Percentiles rank a stretch among this genome's conserved stretches.
These are phyloP conservation scores for Pimephales promelas DNA, from an alignment of 2,113 vertebrate genomes.

Conservation along the genomic window DNA sequence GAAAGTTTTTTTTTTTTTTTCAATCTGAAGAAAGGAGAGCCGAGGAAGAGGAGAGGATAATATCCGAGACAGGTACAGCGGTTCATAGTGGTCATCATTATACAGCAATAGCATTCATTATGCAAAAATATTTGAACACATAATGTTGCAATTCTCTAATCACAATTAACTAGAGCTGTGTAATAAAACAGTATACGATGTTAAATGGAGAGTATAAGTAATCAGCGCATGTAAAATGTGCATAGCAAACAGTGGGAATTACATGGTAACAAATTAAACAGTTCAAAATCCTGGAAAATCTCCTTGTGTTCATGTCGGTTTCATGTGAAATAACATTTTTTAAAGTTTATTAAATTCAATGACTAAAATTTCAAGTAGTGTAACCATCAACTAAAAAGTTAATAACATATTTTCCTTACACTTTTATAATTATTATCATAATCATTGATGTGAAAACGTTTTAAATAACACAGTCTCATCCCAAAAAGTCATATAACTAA, in stretches of 20 bases:
- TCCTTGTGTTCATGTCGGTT: not conserved
- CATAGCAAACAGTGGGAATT: not conserved
- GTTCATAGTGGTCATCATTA: not conserved
- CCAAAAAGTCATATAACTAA: too few species aligned
- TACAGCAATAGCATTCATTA: not conserved
- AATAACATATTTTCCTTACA: not conserved
- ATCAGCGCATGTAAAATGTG: not conserved
- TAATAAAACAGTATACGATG: not conserved
- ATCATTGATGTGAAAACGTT: not conserved
- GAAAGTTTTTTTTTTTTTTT: not conserved
- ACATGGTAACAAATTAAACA: not conserved
- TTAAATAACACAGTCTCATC: too few species aligned
- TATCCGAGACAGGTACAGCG: not conserved
- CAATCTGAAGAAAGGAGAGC: not conserved
- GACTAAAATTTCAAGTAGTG: not conserved
- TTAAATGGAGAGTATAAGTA: not conserved
- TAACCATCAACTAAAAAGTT: not conserved
- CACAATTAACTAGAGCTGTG: not conserved
- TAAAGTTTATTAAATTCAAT: not conserved
- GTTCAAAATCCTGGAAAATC: not conserved
- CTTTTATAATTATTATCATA: not conserved
- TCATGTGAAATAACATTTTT: too few species aligned
- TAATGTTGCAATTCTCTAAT: not conserved
- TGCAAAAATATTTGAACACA: not conserved
- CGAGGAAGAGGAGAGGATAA: not conserved